Conservation (phyloP, 2,113 vertebrate genomes). For the Hypomesus transpacificus region DNA sequence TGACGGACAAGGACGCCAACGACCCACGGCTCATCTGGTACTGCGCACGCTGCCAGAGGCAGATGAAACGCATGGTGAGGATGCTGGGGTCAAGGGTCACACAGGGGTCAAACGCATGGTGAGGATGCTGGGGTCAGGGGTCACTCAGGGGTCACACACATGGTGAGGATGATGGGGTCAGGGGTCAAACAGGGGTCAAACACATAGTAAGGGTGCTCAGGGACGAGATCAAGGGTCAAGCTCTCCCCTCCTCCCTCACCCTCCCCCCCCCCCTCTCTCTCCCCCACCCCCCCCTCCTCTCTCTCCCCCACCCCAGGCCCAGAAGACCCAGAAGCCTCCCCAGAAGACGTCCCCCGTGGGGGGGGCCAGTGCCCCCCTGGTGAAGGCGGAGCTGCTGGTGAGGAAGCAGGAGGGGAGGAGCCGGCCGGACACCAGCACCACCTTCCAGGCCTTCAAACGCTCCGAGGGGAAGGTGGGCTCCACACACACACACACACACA, state of each 20-base stretch:
- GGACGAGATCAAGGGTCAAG: too few relatives aligned
- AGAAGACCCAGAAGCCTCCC: conserved; percentile 90
- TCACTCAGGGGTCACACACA: too few relatives aligned
- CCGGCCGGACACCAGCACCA: conserved; percentile 82
- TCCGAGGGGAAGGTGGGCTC: conserved; percentile 7
- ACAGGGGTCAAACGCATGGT: too few relatives aligned
- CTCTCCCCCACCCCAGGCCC: conserved; percentile 75
- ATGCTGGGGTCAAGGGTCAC: background rate
- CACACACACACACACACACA: too few relatives aligned
- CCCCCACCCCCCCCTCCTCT: background rate
- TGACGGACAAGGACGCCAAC: conserved; percentile 97
- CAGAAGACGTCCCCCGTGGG: conserved; percentile 89
- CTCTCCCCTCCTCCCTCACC: background rate
- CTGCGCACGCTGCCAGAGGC: conserved; percentile 93
- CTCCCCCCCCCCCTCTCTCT: background rate
- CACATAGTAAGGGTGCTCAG: too few relatives aligned
- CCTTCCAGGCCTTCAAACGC: conserved; percentile 96
- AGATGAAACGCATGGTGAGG: conserved; percentile 97
- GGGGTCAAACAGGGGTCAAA: too few relatives aligned
- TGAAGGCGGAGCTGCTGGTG: conserved; percentile 86
- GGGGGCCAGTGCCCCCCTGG: conserved; percentile 79
- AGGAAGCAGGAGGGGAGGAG: conserved; percentile 91
- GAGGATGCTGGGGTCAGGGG: too few relatives aligned
- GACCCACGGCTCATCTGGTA: conserved; percentile 98
- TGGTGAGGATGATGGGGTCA: background rate